Percentiles rank a stretch among this genome's conserved stretches.
These are phyloP conservation scores for Anguilla anguilla DNA, from an alignment of 2,797 vertebrate genomes.

Conservation along the genomic window DNA sequence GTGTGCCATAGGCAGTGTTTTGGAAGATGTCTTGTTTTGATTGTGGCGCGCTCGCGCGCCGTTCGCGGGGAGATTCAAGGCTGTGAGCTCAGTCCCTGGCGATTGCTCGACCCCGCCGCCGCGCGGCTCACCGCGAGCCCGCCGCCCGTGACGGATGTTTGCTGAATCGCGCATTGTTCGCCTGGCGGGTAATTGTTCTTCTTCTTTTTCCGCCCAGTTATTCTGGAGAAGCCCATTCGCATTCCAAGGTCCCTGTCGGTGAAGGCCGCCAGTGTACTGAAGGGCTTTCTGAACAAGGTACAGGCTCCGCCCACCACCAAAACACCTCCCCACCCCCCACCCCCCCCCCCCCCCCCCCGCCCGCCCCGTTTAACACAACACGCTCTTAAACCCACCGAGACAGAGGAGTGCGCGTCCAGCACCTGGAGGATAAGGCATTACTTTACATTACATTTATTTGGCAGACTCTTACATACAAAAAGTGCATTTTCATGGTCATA, in stretches of 20 bases:
- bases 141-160: slow-evolving; percentile 50
- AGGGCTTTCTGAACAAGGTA: slow-evolving; percentile 99
- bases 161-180: slow-evolving; percentile 60
- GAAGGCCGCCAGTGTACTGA: slow-evolving; percentile 96
- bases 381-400: neutral
- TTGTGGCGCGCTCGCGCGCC: slow-evolving; percentile 21
- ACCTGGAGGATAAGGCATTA: neutral
- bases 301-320: slow-evolving; percentile 41
- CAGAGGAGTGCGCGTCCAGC: neutral
- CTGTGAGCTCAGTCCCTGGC: slow-evolving; percentile 42
- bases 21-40: slow-evolving; percentile 9
- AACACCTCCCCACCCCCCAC: slow-evolving; percentile 5
- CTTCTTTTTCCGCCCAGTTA: slow-evolving; percentile 68
- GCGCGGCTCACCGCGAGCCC: slow-evolving; percentile 40
- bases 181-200: slow-evolving; percentile 38
- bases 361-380: neutral
- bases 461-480: too few relatives aligned
- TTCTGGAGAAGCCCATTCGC: slow-evolving; percentile 98
- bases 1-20: neutral
- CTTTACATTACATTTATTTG: too few relatives aligned
- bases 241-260: slow-evolving; percentile 97
- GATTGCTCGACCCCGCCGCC: slow-evolving; percentile 41
- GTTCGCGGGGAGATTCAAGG: slow-evolving; percentile 57
- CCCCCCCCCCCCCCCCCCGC: neutral
- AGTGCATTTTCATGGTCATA: too few relatives aligned